Conservation (phyloP, 2,888 invertebrate species). For the Chironomus tentans region DNA sequence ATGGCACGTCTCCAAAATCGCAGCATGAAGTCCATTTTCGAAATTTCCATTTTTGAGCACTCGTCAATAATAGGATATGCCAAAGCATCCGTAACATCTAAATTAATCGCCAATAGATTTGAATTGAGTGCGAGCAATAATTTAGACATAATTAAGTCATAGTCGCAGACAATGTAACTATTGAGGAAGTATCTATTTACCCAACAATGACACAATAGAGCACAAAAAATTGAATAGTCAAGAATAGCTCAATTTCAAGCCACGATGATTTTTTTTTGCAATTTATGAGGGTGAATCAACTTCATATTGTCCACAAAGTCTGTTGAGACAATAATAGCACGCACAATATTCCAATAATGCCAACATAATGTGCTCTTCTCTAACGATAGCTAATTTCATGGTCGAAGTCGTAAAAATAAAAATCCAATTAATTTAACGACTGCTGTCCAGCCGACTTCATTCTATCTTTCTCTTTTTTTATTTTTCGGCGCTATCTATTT, state of each 20-base stretch:
- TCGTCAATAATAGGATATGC: neutral
- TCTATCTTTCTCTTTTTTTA: neutral
- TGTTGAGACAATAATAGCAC: neutral
- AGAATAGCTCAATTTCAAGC: neutral
- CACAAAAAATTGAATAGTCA: neutral
- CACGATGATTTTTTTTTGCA: neutral
- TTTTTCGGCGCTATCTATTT: neutral
- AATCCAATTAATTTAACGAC: conserved; percentile 24
- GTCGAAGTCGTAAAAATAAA: conserved; percentile 15
- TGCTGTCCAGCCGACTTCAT: neutral
- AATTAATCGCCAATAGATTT: neutral
- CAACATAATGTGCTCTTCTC: neutral
- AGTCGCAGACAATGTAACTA: neutral
- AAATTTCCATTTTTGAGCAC: neutral
- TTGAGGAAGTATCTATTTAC: neutral
- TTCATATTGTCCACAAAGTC: neutral
- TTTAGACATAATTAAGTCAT: neutral
- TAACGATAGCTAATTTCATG: conserved; percentile 8
- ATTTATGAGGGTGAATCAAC: neutral
- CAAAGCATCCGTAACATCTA: neutral
- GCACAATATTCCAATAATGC: neutral
- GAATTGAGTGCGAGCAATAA: neutral
- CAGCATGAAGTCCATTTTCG: neutral
- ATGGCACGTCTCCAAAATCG: neutral
- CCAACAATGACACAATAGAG: neutral